Evolutionary conservation across 2,888 invertebrate species (phyloP).

Genomic region (Cheilosia variabilis): DNA sequence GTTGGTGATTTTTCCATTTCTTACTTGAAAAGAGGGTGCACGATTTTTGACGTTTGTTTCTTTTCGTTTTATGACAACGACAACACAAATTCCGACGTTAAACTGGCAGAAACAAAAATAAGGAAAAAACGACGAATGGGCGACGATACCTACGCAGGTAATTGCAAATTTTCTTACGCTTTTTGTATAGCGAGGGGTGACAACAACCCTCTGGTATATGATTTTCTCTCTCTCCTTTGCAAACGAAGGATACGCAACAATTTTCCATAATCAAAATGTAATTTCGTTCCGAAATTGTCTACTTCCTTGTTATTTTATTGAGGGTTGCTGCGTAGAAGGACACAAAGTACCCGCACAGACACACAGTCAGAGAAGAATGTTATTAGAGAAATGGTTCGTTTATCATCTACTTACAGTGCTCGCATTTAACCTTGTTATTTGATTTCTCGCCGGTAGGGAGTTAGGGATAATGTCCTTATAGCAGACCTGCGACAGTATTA

Average conservation of each 20-base stretch:
- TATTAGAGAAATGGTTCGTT: conserved; percentile 62
- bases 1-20: conserved; percentile 44
- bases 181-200: conserved; percentile 30
- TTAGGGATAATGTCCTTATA: conserved; percentile 4
- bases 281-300: conserved; percentile 72
- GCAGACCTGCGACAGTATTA: conserved; percentile 22
- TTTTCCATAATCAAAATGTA: conserved; percentile 73
- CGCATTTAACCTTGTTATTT: conserved; percentile 64
- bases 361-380: conserved; percentile 5
- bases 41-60: conserved; percentile 52
- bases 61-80: conserved; percentile 33
- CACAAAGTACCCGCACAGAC: conserved; percentile 1
- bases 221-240: not conserved
- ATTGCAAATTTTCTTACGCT: conserved; percentile 61
- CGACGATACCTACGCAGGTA: conserved; percentile 33
- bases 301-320: conserved; percentile 61
- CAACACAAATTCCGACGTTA: conserved; percentile 41
- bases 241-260: conserved; percentile 65
- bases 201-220: conserved; percentile 37
- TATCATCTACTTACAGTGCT: conserved; percentile 60
- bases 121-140: conserved; percentile 24
- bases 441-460: conserved; percentile 25
- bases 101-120: conserved; percentile 4
- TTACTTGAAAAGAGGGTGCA: conserved; percentile 40
- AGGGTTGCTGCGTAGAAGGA: conserved; percentile 46